Percentiles rank a stretch among this genome's conserved stretches.
Conservation (phyloP, 2,888 invertebrate species). For the Zhuqinia jingwanae region DNA sequence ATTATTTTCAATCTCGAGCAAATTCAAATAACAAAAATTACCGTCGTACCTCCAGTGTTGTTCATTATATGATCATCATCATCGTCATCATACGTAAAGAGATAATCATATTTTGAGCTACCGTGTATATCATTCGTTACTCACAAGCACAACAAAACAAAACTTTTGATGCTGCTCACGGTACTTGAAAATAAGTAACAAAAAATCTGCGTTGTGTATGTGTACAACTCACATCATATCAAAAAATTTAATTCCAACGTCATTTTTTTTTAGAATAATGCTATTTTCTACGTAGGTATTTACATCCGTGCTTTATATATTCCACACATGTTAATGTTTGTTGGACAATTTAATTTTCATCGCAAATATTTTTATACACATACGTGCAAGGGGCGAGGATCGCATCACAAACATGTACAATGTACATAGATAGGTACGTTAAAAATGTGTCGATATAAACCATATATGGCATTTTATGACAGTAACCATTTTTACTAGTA, state of each 20-base stretch:
- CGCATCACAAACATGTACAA: no score
- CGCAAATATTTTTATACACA: not conserved
- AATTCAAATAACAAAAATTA: slow-evolving; percentile 38
- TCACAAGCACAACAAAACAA: slow-evolving; percentile 16
- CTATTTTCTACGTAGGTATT: not conserved
- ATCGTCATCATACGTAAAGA: slow-evolving; percentile 5
- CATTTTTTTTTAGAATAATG: slow-evolving; percentile 16
- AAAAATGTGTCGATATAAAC: no score
- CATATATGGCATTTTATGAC: no score
- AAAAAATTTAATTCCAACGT: slow-evolving; percentile 30
- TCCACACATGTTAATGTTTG: no score
- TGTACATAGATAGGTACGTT: no score
- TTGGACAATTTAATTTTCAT: no score
- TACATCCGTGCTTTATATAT: not conserved
- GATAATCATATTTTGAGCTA: slow-evolving; percentile 27
- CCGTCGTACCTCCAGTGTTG: slow-evolving; percentile 44
- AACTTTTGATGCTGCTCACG: slow-evolving; percentile 13
- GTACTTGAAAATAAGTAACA: slow-evolving; percentile 26
- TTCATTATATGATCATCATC: slow-evolving; percentile 4
- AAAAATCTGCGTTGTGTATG: slow-evolving; percentile 35
- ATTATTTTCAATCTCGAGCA: slow-evolving; percentile 15
- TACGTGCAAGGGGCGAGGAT: no score
- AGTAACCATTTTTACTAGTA: not conserved
- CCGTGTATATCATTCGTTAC: not conserved
- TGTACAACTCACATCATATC: slow-evolving; percentile 14